phyloP scores from a whole-genome alignment of 2,113 vertebrate genomes.

The Nothoprocta pentlandii region DNA sequence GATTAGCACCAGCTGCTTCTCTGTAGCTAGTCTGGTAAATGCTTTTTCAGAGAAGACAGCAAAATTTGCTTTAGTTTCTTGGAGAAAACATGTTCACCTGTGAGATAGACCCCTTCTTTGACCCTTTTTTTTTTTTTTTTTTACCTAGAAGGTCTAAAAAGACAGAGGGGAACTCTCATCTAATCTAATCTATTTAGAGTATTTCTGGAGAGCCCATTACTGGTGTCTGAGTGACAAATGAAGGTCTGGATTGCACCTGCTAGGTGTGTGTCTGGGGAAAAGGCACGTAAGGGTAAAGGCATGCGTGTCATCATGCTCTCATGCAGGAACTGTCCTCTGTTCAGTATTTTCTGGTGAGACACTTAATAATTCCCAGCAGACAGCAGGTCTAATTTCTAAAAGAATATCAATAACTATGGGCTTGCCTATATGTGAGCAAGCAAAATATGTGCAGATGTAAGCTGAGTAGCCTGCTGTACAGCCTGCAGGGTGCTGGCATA shows the following conservation, averaged over 20 bases:
- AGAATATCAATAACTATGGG: neutral
- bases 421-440: constrained; percentile 2
- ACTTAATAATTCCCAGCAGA: neutral
- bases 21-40: neutral
- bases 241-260: constrained; percentile 61
- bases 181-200: constrained; percentile 44
- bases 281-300: constrained; percentile 37
- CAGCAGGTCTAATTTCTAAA: constrained; percentile 20
- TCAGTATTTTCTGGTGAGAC: constrained; percentile 3
- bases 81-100: neutral
- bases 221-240: constrained; percentile 48
- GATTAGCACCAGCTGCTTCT: constrained; percentile 52
- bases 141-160: constrained; percentile 29
- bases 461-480: neutral
- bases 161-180: constrained; percentile 21
- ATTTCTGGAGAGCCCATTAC: constrained; percentile 41
- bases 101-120: neutral
- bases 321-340: neutral
- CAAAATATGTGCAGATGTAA: constrained; percentile 10
- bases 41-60: constrained; percentile 11
- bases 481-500: constrained; percentile 17
- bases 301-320: neutral
- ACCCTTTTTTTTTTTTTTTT: constrained; percentile 8
- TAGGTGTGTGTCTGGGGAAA: constrained; percentile 41
- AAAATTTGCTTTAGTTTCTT: constrained; percentile 28